Evolutionary conservation across 2,888 invertebrate species (phyloP).

Genomic region (Cephus runcator): DNA sequence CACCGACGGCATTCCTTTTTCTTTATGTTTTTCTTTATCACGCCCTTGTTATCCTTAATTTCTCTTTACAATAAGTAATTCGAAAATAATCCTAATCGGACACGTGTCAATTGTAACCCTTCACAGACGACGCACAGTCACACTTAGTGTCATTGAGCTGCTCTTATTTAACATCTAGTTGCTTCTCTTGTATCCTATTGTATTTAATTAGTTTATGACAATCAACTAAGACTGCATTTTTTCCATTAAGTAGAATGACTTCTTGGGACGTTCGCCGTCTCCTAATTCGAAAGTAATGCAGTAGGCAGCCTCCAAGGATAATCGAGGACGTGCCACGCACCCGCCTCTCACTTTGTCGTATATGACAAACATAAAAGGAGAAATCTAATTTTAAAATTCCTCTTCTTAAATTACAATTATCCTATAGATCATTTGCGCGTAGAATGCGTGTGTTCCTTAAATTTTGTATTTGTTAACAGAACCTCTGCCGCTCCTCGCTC

Average conservation of each 20-base stretch:
- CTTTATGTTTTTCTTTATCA: slow-evolving; percentile 20
- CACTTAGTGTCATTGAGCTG: slow-evolving; percentile 61
- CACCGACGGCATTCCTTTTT: slow-evolving; percentile 38
- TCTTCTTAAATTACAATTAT: too few relatives aligned
- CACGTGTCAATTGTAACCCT: neutral
- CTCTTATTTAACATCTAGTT: slow-evolving; percentile 54
- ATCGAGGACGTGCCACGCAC: slow-evolving; percentile 31
- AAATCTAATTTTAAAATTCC: slow-evolving; percentile 6
- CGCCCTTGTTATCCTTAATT: slow-evolving; percentile 14
- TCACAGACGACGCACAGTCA: slow-evolving; percentile 50
- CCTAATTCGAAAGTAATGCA: neutral
- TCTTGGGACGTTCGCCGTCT: slow-evolving; percentile 26
- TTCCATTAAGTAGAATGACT: slow-evolving; percentile 33
- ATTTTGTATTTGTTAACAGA: too few relatives aligned
- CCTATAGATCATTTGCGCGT: too few relatives aligned
- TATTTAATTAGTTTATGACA: slow-evolving; percentile 43
- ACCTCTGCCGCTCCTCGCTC: too few relatives aligned
- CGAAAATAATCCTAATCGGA: too few relatives aligned
- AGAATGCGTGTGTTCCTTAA: too few relatives aligned
- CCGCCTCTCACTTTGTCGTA: slow-evolving; percentile 24
- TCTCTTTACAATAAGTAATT: too few relatives aligned
- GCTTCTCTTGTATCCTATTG: slow-evolving; percentile 38
- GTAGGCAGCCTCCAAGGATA: slow-evolving; percentile 34
- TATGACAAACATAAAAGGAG: slow-evolving; percentile 25
- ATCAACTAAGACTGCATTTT: slow-evolving; percentile 38